A percentile compares a stretch with the other conserved stretches of the same genome.
Evolutionary conservation across 2,888 invertebrate species (phyloP).

Genomic region (Notocelia uddmanniana): DNA sequence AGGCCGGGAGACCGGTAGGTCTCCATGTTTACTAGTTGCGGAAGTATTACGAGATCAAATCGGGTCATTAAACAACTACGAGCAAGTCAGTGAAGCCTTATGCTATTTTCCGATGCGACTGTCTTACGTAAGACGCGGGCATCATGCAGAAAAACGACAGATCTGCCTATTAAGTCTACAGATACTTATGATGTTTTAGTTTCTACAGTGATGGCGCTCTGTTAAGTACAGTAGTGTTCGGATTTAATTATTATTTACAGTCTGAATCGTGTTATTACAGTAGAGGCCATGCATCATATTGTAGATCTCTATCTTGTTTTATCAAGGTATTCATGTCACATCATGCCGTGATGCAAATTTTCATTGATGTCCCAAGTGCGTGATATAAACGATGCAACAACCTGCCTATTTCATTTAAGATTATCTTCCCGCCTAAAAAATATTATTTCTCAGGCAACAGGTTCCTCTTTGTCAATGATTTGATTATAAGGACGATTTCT

Average conservation of each 20-base stretch:
- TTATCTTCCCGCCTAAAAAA: too few relatives aligned
- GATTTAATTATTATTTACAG: constrained; percentile 26
- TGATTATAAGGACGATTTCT: too few relatives aligned
- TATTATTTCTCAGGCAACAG: too few relatives aligned
- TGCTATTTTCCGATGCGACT: not conserved
- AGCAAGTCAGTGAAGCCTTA: constrained; percentile 1
- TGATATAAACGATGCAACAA: too few relatives aligned
- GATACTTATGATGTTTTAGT: constrained; percentile 37
- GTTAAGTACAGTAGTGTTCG: constrained; percentile 3
- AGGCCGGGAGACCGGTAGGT: too few relatives aligned
- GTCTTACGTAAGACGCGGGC: not conserved
- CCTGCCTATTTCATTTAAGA: too few relatives aligned
- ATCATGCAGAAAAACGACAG: not conserved
- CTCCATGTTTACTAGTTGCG: not conserved
- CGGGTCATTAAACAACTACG: not conserved
- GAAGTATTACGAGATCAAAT: not conserved
- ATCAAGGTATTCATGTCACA: not conserved
- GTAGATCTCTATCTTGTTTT: not conserved
- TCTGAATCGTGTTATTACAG: constrained; percentile 16
- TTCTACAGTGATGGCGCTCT: not conserved
- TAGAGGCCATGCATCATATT: not conserved
- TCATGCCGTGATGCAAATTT: not conserved
- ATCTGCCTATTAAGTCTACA: not conserved
- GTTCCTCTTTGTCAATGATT: too few relatives aligned
- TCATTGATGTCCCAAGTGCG: not conserved